A percentile compares a stretch with the other conserved stretches of the same genome.
phyloP scores from a whole-genome alignment of 2,797 vertebrate species.

The Microchirus variegatus region DNA sequence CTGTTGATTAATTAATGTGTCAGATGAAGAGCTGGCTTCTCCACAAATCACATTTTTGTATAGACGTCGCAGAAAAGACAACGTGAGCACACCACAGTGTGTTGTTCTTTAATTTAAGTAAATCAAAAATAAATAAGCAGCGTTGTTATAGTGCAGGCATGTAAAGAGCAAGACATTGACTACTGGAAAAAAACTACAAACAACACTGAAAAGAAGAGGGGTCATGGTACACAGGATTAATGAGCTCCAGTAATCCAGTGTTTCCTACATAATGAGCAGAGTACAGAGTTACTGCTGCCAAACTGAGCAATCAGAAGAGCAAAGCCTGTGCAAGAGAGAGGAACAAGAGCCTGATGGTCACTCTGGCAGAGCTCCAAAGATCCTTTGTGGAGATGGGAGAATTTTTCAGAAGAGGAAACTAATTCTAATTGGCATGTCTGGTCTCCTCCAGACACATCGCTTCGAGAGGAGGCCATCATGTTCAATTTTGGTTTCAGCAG shows the following conservation, averaged over 20 bases:
- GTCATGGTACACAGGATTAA: background rate
- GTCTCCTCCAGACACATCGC: background rate
- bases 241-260: background rate
- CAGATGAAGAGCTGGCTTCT: too few species aligned
- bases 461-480: background rate
- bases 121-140: background rate
- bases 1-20: too few species aligned
- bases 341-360: background rate
- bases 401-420: background rate
- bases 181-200: background rate
- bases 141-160: background rate
- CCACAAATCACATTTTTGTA: too few species aligned
- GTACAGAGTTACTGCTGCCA: background rate
- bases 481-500: background rate
- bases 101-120: too few species aligned
- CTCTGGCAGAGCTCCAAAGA: slow-evolving; percentile 6
- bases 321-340: background rate
- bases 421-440: background rate
- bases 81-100: too few species aligned
- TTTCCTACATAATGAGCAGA: background rate
- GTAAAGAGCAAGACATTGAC: background rate
- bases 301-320: background rate
- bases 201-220: background rate
- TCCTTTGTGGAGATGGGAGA: background rate
- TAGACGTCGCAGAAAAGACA: too few species aligned